Evolutionary conservation across 2,113 vertebrate species (phyloP), one percentile per base, ranked within the genome.

Genomic region (Setophaga kirtlandii): DNA sequence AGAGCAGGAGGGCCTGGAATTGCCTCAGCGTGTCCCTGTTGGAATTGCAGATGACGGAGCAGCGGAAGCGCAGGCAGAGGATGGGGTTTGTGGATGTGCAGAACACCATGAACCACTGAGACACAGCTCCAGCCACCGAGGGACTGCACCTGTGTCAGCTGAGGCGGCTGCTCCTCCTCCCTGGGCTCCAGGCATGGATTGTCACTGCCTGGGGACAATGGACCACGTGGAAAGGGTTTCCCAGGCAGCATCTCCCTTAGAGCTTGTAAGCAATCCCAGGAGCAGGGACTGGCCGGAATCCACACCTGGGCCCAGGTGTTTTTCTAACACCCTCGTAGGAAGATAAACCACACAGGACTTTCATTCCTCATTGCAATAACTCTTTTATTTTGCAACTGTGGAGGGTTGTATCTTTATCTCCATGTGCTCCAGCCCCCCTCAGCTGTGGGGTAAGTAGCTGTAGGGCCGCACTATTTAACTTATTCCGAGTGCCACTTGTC

Each of bases 71-170:
- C 95, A 97, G 99, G 85, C 99, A 99, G 79, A 98, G 99, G 92
- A 98, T 99, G 98, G 99, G 99, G 39, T 99, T 99, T 33, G 99
- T 98, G 56, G 99, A 99, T 9, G 99, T 98, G 28, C 99, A 99
- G 96, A 98, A 97, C 10, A 98, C 96, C 50, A 93, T 98, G 93
- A 98, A 98, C 95, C 98, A 98, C 97, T 98, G 88, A 97, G 55
- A 15, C 24, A 6, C 23, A 0, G 46, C 84, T 74, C 87, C 59
- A 5, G 60, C 71, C 87, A 4, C 2, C 0, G 9, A 35, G 80
- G 81, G 85, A 86, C 91, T 41, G n/a, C 21, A 27, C 8, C 7
- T 4, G n/a, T 21, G 62, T 1, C 87, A 79, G 91, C 90, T 68
- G 53, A 50, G 3, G 44, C 87, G 93, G 71, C 77, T 42, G 59